phyloP scores from a whole-genome alignment of 2,113 vertebrate genomes.

The Pleuronectes platessa region DNA sequence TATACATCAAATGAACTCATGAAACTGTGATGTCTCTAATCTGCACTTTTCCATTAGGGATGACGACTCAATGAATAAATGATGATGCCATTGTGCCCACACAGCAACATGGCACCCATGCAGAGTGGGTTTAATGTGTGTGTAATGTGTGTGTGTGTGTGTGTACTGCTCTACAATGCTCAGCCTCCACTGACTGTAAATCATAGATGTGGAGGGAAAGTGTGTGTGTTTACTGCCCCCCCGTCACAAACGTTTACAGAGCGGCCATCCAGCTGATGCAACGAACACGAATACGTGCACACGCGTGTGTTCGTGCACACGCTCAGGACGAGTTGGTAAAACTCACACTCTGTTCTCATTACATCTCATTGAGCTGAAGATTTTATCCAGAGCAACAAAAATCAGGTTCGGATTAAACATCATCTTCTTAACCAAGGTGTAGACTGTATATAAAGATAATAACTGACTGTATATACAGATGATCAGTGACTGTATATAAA shows the following conservation, averaged over 20 bases:
- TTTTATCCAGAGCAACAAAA: too few relatives aligned
- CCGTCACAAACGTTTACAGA: background rate
- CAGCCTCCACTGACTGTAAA: background rate
- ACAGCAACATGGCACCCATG: conserved; percentile 28
- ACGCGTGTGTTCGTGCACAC: too few relatives aligned
- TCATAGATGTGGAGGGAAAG: conserved; percentile 11
- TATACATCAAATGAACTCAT: background rate
- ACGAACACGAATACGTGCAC: too few relatives aligned
- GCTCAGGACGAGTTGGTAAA: too few relatives aligned
- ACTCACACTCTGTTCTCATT: too few relatives aligned
- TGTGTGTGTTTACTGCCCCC: background rate
- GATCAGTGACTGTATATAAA: too few relatives aligned
- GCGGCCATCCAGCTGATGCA: too few relatives aligned
- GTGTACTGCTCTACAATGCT: background rate
- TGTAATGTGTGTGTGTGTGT: background rate
- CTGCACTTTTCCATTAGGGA: conserved; percentile 38
- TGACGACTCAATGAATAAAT: conserved; percentile 57
- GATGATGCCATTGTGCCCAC: conserved; percentile 53
- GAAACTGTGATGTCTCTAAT: conserved; percentile 42
- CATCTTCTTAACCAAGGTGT: too few relatives aligned
- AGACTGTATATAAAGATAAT: too few relatives aligned
- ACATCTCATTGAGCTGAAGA: too few relatives aligned
- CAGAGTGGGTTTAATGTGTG: background rate
- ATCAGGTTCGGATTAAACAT: too few relatives aligned
- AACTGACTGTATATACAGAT: too few relatives aligned